These are phyloP conservation scores for Hemistola chrysoprasaria DNA, from an alignment of 2,888 invertebrate species.

Conservation along the genomic window DNA sequence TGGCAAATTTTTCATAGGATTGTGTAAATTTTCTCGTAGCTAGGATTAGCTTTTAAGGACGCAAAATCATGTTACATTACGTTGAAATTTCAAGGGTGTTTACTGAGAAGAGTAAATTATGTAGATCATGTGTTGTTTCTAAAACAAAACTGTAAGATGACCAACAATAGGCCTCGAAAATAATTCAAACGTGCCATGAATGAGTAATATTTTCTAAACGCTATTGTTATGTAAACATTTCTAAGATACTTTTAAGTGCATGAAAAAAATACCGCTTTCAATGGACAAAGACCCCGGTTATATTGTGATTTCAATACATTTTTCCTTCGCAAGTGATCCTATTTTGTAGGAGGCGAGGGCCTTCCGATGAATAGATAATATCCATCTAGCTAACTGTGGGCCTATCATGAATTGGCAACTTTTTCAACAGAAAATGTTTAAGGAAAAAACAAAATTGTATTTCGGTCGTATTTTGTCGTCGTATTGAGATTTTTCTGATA, in stretches of 20 bases:
- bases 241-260: conserved; percentile 39
- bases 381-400: conserved; percentile 63
- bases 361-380: conserved; percentile 46
- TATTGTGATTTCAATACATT: conserved; percentile 79
- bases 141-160: conserved; percentile 39
- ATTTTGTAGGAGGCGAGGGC: conserved; percentile 63
- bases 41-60: no score
- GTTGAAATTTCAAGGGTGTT: conserved; percentile 13
- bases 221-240: conserved; percentile 70
- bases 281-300: conserved; percentile 68
- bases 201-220: conserved; percentile 70
- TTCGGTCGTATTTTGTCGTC: conserved; percentile 41
- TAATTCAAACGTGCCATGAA: conserved; percentile 67
- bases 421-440: conserved; percentile 49
- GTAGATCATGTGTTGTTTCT: background rate
- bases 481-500: conserved; percentile 32
- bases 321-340: conserved; percentile 72
- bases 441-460: conserved; percentile 44
- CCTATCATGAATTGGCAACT: conserved; percentile 70
- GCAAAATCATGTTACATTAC: no score
- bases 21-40: no score
- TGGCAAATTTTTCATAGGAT: no score
- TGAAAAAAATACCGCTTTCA: conserved; percentile 56
- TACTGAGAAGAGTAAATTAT: background rate
- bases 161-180: conserved; percentile 28